Conservation (phyloP, 1,140 invertebrate species). For the Micrasema longulum region DNA sequence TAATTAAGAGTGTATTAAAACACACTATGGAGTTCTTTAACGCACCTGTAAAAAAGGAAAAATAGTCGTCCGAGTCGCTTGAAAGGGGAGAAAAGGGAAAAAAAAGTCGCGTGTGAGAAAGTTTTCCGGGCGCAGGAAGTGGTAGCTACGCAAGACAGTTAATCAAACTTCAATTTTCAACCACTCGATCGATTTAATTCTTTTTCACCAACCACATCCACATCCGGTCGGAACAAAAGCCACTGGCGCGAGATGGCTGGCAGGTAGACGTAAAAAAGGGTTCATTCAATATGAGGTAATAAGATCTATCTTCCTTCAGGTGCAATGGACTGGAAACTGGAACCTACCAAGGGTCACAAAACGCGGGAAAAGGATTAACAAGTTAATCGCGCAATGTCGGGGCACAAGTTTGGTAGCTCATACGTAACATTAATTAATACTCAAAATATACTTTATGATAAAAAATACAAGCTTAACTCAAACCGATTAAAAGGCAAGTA, state of each 20-base stretch:
- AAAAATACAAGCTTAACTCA: too few species aligned
- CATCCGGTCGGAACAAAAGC: conserved; percentile 46
- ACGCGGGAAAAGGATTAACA: conserved; percentile 22
- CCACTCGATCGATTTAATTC: conserved; percentile 43
- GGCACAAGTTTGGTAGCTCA: neutral
- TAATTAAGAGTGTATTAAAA: too few species aligned
- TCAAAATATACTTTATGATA: too few species aligned
- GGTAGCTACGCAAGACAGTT: conserved; percentile 16
- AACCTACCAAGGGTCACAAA: conserved; percentile 27
- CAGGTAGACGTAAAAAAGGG: conserved; percentile 28
- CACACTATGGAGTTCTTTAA: too few species aligned
- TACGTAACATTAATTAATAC: too few species aligned
- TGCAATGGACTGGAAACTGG: conserved; percentile 23
- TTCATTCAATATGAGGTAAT: conserved; percentile 41
- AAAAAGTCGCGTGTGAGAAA: conserved; percentile 21
- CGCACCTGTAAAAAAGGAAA: too few species aligned
- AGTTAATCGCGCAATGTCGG: conserved; percentile 13
- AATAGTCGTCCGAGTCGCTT: too few species aligned
- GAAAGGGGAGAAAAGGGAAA: neutral
- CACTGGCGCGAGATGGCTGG: conserved; percentile 24
- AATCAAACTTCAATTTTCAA: conserved; percentile 44
- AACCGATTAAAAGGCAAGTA: too few species aligned
- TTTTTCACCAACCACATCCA: conserved; percentile 45
- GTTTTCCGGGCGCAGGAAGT: conserved; percentile 27
- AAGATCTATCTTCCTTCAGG: conserved; percentile 25